Base-by-base conservation (phyloP, 2,113 vertebrate genomes). In the Erythrolamprus reginae region DNA sequence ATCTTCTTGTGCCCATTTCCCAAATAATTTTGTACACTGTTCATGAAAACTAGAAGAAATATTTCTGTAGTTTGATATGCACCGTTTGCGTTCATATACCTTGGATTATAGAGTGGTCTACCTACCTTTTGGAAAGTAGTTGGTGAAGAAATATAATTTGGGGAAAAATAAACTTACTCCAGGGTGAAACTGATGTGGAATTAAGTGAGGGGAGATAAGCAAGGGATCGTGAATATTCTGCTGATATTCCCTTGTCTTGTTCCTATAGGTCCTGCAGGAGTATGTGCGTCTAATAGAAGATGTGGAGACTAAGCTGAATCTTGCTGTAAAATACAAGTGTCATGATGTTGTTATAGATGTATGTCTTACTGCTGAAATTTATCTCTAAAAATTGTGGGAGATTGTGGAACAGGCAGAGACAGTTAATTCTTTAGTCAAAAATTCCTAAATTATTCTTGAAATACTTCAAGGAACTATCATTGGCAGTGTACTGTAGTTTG, bases 291-390 rank as follows among this genome's bases (percentile, higher is more conserved):
- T 99, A 82, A 98, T 99, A 4, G 98, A 99, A 47, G 98, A 99
- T n/a, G 93, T 97, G 0, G 98, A 99, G 51, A 96, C 96, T 17
- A 97, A 97, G 90, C 94, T 99, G 96, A 96, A 96, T 86, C 96
- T 99, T 2, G 99, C 98, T 55, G 98, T 97, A 88, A 99, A 98
- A 93, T 98, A 98, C 94, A 99, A 98, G 93, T 99, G 99, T 95
- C 99, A 99, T 48, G 98, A 99, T 94, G 97, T 99, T 53, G 97
- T 98, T 94, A 99, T 99, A 94, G 98, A 98, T 90, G 99, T 99
- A 95, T 97, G 97, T 93, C 28, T 17, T 92, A 5, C 23, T 47
- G 47, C 47, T 47, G 47, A 47, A 47, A 47, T 47, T 47, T 6
- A 47, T 47, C 6, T 47, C 47, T 6, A 3, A 5, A 45, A 45